Evolutionary conservation across 2,113 vertebrate species (phyloP).

Genomic region (Rhabdomys dilectus): DNA sequence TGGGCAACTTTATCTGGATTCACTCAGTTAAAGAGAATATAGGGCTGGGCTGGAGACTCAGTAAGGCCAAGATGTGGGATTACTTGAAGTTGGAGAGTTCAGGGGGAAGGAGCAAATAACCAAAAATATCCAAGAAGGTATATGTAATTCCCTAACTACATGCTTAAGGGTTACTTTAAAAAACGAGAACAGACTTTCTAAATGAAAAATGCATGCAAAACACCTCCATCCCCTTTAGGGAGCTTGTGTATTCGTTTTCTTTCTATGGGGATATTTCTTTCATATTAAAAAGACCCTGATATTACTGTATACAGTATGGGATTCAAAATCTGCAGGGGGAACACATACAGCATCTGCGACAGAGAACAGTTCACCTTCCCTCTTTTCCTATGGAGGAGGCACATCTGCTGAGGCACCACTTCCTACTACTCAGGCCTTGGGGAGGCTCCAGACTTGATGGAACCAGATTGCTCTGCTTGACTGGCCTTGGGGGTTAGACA

Average conservation of each 20-base stretch:
- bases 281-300: background rate
- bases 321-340: background rate
- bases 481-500: background rate
- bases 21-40: background rate
- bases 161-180: background rate
- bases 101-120: rapidly evolving
- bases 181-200: background rate
- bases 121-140: background rate
- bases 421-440: background rate
- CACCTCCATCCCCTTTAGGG: background rate
- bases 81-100: background rate
- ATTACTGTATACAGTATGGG: background rate
- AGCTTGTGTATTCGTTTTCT: background rate
- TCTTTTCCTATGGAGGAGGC: background rate
- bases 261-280: background rate
- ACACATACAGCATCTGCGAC: background rate
- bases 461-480: too few species aligned
- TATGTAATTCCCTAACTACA: background rate
- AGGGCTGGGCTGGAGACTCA: too few species aligned
- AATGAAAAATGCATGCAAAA: background rate
- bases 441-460: background rate
- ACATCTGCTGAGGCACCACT: background rate
- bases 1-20: background rate
- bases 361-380: background rate
- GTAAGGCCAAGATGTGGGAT: background rate